Conservation (phyloP, 2,797 vertebrate species). For the Galago senegalensis region DNA sequence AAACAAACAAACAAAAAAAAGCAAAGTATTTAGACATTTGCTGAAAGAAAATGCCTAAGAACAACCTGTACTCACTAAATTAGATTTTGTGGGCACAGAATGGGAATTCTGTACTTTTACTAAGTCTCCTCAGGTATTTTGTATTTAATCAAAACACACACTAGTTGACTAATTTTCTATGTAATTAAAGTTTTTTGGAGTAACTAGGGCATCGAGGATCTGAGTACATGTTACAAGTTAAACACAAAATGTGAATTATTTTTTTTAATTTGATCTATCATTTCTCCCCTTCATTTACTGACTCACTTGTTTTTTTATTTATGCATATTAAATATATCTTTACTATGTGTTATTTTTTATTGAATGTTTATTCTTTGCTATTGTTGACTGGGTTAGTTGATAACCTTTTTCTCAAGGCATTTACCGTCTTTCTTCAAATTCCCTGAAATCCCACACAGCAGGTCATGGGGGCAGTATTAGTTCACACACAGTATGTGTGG, state of each 20-base stretch:
- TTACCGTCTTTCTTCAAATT: not conserved
- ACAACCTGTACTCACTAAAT: not conserved
- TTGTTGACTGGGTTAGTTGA: not conserved
- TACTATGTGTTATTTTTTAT: not conserved
- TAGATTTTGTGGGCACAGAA: not conserved
- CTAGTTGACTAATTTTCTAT: not conserved
- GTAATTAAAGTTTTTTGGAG: not conserved
- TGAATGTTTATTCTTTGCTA: not conserved
- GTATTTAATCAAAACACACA: not conserved
- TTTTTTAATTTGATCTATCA: not conserved
- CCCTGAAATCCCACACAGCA: not conserved
- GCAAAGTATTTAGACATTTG: not conserved
- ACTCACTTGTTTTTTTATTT: not conserved
- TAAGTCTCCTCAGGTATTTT: not conserved
- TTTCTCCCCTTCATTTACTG: not conserved
- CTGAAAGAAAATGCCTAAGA: not conserved
- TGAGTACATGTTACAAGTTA: not conserved
- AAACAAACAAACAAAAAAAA: too few relatives aligned
- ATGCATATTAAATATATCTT: not conserved
- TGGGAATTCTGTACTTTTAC: not conserved
- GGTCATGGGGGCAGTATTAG: not conserved
- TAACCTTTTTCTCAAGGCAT: slow-evolving; percentile 13
- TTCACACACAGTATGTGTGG: not conserved
- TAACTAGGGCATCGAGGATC: not conserved
- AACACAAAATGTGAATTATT: slow-evolving; percentile 7